Conservation (phyloP, 1,140 invertebrate genomes). For the Plutomurus gul region DNA sequence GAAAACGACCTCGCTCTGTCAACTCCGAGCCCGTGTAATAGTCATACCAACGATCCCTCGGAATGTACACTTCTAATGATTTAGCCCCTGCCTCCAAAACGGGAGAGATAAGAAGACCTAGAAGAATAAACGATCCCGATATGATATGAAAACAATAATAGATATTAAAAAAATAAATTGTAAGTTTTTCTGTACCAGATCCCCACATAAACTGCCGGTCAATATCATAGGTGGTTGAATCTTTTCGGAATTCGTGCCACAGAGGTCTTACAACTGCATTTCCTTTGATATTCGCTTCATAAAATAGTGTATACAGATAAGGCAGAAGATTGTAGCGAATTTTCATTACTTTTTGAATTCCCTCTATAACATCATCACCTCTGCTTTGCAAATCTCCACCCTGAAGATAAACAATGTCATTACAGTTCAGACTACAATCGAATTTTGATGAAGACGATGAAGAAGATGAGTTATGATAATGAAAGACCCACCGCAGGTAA, state of each 20-base stretch:
- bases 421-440: constrained; percentile 18
- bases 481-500: background rate
- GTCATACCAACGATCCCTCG: constrained; percentile 59
- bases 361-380: background rate
- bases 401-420: background rate
- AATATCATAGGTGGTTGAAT: constrained; percentile 52
- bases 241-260: constrained; percentile 55
- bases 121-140: background rate
- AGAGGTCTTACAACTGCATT: constrained; percentile 53
- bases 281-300: constrained; percentile 53
- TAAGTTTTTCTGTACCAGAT: constrained; percentile 13
- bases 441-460: background rate
- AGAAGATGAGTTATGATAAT: too few species aligned
- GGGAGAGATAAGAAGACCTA: constrained; percentile 54
- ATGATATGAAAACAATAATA: background rate
- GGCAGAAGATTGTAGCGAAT: constrained; percentile 61
- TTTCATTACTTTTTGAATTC: constrained; percentile 55
- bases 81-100: constrained; percentile 52
- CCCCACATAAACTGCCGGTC: constrained; percentile 56
- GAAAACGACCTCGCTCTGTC: constrained; percentile 60
- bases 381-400: background rate
- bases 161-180: background rate
- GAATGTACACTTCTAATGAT: constrained; percentile 57
- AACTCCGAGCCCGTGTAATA: constrained; percentile 58
- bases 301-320: constrained; percentile 62